These are phyloP conservation scores for Trichogramma pretiosum DNA, from an alignment of 1,140 invertebrate genomes.

Conservation along the genomic window DNA sequence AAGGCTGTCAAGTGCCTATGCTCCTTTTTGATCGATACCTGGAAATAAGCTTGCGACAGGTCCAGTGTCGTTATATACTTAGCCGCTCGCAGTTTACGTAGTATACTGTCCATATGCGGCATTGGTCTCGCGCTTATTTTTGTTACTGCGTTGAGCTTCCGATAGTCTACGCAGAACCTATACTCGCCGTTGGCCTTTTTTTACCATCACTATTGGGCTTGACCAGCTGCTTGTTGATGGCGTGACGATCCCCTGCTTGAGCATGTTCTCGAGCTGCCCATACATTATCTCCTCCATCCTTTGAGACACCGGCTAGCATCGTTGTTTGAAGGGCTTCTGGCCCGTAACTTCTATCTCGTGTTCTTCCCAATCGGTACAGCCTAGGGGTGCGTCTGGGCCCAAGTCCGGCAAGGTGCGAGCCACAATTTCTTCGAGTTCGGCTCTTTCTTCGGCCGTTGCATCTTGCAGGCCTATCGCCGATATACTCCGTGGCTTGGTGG, in stretches of 20 bases:
- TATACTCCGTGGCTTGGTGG: no score
- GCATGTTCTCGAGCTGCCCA: neutral
- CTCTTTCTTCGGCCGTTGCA: no score
- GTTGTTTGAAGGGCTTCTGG: slow-evolving; percentile 5
- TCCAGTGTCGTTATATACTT: slow-evolving; percentile 31
- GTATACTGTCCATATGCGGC: slow-evolving; percentile 40
- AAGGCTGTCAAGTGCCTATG: neutral
- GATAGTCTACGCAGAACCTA: slow-evolving; percentile 43
- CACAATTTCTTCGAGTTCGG: no score
- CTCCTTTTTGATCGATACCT: neutral
- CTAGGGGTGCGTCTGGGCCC: no score
- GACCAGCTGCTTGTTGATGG: slow-evolving; percentile 17
- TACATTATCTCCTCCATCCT: neutral
- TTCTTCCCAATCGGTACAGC: no score
- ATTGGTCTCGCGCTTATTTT: slow-evolving; percentile 40
- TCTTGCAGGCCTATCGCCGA: no score
- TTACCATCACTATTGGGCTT: slow-evolving; percentile 35
- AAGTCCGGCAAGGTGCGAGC: no score
- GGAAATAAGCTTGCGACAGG: neutral
- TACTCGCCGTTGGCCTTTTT: slow-evolving; percentile 40
- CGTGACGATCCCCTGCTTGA: no score
- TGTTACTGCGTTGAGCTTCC: slow-evolving; percentile 38
- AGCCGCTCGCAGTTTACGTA: slow-evolving; percentile 34
- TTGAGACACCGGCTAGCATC: slow-evolving; percentile 1
- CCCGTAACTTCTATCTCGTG: slow-evolving; percentile 14